These are phyloP conservation scores for Amiota minor DNA, from an alignment of 2,888 invertebrate genomes.

Conservation along the genomic window DNA sequence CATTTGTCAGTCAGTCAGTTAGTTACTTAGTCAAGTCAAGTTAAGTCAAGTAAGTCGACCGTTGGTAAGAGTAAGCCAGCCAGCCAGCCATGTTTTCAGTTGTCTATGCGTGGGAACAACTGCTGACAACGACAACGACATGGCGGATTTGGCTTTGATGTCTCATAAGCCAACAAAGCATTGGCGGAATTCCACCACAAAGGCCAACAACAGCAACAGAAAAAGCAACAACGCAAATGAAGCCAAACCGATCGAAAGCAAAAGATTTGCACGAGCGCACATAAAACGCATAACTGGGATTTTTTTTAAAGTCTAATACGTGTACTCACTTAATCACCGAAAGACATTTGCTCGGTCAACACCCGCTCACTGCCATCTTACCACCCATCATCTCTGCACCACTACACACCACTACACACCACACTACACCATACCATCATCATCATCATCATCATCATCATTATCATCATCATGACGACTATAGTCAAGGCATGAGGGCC, in stretches of 20 bases:
- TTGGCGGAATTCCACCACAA: constrained; percentile 18
- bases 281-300: no score
- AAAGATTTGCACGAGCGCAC: no score
- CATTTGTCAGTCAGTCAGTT: no score
- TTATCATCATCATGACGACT: neutral
- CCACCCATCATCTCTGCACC: no score
- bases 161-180: neutral
- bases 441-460: neutral
- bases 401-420: no score
- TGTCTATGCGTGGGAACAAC: constrained; percentile 9
- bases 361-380: no score
- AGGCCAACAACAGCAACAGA: neutral
- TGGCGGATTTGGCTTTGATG: constrained; percentile 15
- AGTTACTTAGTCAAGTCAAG: neutral
- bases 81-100: neutral
- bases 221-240: neutral
- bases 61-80: neutral
- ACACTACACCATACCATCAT: neutral
- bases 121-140: neutral
- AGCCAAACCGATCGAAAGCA: no score
- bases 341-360: no score
- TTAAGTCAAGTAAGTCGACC: neutral
- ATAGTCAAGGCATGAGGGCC: no score
- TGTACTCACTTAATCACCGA: no score
- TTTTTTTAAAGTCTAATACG: no score